These are phyloP conservation scores for Rhinatrema bivittatum DNA, from an alignment of 2,797 vertebrate genomes.

Conservation along the genomic window DNA sequence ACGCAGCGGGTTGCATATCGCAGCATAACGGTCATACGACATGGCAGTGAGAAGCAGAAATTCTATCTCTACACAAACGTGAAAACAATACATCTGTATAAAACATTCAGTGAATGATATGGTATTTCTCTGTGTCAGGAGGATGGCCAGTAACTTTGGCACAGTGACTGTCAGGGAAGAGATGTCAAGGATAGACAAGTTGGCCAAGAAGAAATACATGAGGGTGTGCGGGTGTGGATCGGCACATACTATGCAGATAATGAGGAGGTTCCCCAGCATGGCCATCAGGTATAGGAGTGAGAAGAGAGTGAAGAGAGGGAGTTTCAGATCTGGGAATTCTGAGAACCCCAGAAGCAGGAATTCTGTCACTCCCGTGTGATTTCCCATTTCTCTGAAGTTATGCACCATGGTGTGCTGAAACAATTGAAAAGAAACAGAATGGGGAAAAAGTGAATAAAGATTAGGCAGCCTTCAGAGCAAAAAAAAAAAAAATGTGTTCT, in stretches of 20 bases:
- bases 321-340: constrained; percentile 12
- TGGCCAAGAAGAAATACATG: constrained; percentile 27
- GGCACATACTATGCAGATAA: constrained; percentile 13
- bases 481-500: no score
- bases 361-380: constrained; percentile 1
- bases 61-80: constrained; percentile 7
- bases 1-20: constrained; percentile 1
- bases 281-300: constrained; percentile 8
- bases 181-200: constrained; percentile 27
- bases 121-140: constrained; percentile 9
- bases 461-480: no score
- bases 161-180: constrained; percentile 12
- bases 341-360: constrained; percentile 25
- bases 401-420: no score
- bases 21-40: constrained; percentile 12
- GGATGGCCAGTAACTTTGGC: constrained; percentile 14
- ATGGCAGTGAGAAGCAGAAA: constrained; percentile 12
- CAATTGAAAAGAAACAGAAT: no score
- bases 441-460: no score
- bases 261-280: constrained; percentile 12
- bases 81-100: constrained; percentile 10
- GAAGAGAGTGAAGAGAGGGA: constrained; percentile 16
- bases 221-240: constrained; percentile 17
- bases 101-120: constrained; percentile 3
- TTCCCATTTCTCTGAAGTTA: constrained; percentile 4